Evolutionary conservation across 2,113 vertebrate species (phyloP).

Genomic region (Cinclus mexicanus): DNA sequence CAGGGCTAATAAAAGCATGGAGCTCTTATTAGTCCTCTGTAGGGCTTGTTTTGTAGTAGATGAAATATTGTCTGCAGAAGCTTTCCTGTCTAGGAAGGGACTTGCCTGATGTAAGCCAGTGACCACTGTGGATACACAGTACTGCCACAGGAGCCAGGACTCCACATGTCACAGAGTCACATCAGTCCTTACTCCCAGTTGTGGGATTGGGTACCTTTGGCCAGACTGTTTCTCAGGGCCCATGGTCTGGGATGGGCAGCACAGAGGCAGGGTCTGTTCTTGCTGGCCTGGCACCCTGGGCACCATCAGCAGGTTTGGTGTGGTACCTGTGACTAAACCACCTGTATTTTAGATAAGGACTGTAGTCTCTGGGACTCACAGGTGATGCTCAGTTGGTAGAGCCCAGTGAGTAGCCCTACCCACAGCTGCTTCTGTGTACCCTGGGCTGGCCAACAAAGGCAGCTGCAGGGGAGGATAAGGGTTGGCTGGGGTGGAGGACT

Average conservation of each 20-base stretch:
- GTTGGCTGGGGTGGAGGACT: not conserved
- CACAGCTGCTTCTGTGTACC: not conserved
- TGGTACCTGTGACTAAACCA: not conserved
- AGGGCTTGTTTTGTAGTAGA: not conserved
- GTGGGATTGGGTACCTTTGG: not conserved
- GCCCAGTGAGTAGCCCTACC: not conserved
- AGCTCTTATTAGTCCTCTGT: not conserved
- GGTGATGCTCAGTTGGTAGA: rapidly evolving
- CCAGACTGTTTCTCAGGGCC: not conserved
- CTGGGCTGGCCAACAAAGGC: not conserved
- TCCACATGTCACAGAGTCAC: not conserved
- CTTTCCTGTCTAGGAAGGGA: not conserved
- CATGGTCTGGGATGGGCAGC: not conserved
- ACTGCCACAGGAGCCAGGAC: not conserved
- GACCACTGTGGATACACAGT: rapidly evolving
- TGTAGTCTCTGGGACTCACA: not conserved
- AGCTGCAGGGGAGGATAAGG: rapidly evolving
- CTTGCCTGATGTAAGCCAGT: not conserved
- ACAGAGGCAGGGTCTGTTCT: not conserved
- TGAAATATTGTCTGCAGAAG: not conserved
- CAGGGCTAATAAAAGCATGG: not conserved
- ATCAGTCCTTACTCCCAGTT: rapidly evolving
- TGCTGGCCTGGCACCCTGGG: rapidly evolving
- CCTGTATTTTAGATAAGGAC: not conserved
- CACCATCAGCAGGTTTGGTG: not conserved